These are phyloP conservation scores for Lindbergichthys nudifrons DNA, from an alignment of 2,797 vertebrate species.

Conservation along the genomic window DNA sequence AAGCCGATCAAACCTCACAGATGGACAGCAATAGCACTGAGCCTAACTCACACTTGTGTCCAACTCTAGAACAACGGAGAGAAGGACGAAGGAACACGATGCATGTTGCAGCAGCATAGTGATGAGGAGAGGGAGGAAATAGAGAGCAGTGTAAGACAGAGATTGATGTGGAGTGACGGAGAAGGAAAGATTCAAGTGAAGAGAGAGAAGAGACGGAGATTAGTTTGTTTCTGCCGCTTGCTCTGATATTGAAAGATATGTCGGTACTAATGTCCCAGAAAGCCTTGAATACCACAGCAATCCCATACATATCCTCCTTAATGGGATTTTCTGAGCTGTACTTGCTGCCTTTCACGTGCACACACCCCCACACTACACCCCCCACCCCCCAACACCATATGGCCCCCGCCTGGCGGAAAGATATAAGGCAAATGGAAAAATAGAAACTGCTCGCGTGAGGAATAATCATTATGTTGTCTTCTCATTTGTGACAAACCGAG, in stretches of 20 bases:
- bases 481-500: constrained; percentile 65
- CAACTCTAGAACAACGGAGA: neutral
- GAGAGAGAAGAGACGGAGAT: constrained; percentile 62
- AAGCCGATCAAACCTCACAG: constrained; percentile 9
- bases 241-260: constrained; percentile 77
- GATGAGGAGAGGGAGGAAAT: constrained; percentile 29
- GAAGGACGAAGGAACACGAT: constrained; percentile 28
- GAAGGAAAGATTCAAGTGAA: constrained; percentile 49
- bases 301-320: constrained; percentile 74
- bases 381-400: constrained; percentile 58
- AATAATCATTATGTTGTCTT: constrained; percentile 71
- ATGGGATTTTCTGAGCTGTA: constrained; percentile 73
- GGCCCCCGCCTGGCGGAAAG: constrained; percentile 52
- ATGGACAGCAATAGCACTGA: constrained; percentile 20
- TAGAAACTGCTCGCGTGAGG: constrained; percentile 56
- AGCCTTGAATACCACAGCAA: constrained; percentile 75
- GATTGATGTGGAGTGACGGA: constrained; percentile 64
- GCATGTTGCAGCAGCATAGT: constrained; percentile 12
- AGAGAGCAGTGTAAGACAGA: constrained; percentile 38
- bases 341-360: constrained; percentile 37
- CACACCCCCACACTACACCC: constrained; percentile 17
- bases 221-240: constrained; percentile 69
- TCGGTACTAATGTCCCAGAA: constrained; percentile 71
- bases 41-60: constrained; percentile 13
- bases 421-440: constrained; percentile 69